These are phyloP conservation scores for Cherax destructor DNA, from an alignment of 1,140 invertebrate species.

Conservation along the genomic window DNA sequence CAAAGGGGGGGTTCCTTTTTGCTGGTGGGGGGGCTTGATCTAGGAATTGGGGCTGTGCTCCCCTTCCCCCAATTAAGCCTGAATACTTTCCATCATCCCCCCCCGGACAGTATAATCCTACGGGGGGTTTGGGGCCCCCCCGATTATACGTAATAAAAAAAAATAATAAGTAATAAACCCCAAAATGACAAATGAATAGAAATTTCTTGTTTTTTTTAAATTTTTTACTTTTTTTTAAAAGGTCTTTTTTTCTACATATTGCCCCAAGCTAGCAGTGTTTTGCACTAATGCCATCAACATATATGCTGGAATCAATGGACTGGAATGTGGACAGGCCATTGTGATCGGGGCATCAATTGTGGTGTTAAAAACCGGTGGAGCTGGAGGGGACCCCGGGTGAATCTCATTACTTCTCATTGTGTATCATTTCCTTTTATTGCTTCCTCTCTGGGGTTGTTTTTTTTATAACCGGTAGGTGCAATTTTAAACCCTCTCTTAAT, in stretches of 20 bases:
- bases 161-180: too few species aligned
- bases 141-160: too few species aligned
- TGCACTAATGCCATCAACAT: conserved; percentile 99
- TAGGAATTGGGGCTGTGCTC: too few species aligned
- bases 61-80: too few species aligned
- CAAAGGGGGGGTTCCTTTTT: too few species aligned
- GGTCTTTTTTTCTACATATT: conserved; percentile 96
- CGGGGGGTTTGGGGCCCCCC: too few species aligned
- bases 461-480: conserved; percentile 93
- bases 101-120: too few species aligned
- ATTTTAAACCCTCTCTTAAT: background rate
- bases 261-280: conserved; percentile 97
- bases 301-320: conserved; percentile 97
- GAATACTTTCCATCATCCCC: too few species aligned
- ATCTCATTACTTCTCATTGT: conserved; percentile 90
- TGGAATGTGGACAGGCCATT: conserved; percentile 98
- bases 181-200: background rate
- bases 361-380: conserved; percentile 92
- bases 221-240: conserved; percentile 76
- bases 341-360: conserved; percentile 93
- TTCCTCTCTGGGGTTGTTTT: conserved; percentile 89
- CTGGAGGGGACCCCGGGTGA: conserved; percentile 83
- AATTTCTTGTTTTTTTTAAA: background rate
- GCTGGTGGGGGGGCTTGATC: too few species aligned
- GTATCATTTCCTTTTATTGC: conserved; percentile 96